phyloP scores from a whole-genome alignment of 2,113 vertebrate species.

The Cyprinus carpio region DNA sequence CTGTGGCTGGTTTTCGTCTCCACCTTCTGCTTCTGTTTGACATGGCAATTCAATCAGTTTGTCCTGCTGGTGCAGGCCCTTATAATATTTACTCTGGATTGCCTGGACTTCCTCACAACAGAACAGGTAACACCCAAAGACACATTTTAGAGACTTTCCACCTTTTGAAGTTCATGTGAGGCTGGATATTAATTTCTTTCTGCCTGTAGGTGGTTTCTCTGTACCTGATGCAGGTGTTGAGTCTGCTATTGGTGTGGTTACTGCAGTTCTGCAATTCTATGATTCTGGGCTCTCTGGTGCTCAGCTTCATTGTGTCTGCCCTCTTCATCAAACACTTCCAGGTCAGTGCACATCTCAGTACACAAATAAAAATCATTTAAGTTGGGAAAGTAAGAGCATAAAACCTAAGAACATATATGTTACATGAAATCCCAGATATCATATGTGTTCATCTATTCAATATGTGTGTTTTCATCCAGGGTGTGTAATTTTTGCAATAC shows the following conservation, averaged over 20 bases:
- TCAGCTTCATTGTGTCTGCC: constrained; percentile 90
- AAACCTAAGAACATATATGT: background rate
- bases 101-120: constrained; percentile 81
- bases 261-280: constrained; percentile 96
- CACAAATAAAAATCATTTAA: background rate
- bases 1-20: constrained; percentile 84
- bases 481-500: background rate
- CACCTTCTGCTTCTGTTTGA: constrained; percentile 90
- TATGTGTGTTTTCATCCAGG: background rate
- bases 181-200: background rate
- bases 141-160: background rate
- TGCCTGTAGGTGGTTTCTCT: constrained; percentile 80
- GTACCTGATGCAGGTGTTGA: constrained; percentile 84
- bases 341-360: constrained; percentile 70
- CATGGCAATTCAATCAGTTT: constrained; percentile 99
- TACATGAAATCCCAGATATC: background rate
- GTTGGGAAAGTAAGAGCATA: background rate
- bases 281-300: constrained; percentile 90
- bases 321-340: constrained; percentile 85
- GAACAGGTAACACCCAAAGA: constrained; percentile 77
- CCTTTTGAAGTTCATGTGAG: background rate
- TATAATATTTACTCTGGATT: constrained; percentile 86
- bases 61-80: constrained; percentile 90
- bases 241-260: constrained; percentile 86
- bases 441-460: background rate